phyloP scores from a whole-genome alignment of 2,888 invertebrate genomes.

The Cordilura impudica region DNA sequence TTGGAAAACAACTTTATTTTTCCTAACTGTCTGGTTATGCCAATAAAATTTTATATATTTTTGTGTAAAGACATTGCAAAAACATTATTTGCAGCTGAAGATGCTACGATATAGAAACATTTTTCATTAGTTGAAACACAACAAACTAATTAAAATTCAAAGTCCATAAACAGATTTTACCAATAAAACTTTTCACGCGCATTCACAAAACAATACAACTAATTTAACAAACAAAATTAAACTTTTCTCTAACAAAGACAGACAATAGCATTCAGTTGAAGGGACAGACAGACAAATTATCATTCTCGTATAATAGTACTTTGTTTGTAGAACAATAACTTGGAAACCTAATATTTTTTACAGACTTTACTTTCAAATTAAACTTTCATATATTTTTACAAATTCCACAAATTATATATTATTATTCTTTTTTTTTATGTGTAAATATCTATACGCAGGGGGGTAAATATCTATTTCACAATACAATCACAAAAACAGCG shows the following conservation, averaged over 20 bases:
- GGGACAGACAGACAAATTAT: constrained; percentile 27
- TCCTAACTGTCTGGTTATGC: not conserved
- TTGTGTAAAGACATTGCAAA: not conserved
- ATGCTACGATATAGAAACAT: not conserved
- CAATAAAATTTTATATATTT: not conserved
- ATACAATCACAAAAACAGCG: too few species aligned
- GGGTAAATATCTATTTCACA: too few species aligned
- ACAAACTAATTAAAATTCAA: constrained; percentile 77
- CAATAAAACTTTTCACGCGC: constrained; percentile 76
- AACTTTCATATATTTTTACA: too few species aligned
- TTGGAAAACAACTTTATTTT: not conserved
- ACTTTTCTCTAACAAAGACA: constrained; percentile 7
- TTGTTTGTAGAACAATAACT: not conserved
- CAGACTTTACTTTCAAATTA: too few species aligned
- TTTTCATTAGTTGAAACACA: constrained; percentile 34
- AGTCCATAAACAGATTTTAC: constrained; percentile 77
- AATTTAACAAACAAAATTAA: constrained; percentile 22
- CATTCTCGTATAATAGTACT: not conserved
- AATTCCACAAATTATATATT: too few species aligned
- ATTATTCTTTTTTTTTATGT: too few species aligned
- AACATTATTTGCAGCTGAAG: not conserved
- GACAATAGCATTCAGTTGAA: constrained; percentile 57
- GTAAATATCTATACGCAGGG: too few species aligned
- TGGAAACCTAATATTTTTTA: not conserved
- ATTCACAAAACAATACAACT: constrained; percentile 66